Conservation (phyloP, 2,888 invertebrate species). For the Scaptomyza reducta region DNA sequence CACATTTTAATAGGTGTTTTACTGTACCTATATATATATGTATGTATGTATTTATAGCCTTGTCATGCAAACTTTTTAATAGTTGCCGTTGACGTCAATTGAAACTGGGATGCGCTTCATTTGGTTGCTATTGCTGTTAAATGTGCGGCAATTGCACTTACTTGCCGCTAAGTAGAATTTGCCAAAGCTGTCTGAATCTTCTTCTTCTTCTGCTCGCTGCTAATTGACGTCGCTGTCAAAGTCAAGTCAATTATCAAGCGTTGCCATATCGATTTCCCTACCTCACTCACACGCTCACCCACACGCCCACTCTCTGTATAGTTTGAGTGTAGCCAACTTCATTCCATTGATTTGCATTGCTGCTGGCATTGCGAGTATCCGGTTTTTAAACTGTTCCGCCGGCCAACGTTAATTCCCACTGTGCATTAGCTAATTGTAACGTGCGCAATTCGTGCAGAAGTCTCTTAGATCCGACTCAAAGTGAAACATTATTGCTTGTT, state of each 20-base stretch:
- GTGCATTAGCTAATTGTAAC: conserved; percentile 65
- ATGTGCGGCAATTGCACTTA: conserved; percentile 12
- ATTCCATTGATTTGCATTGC: conserved; percentile 40
- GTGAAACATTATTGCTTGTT: conserved; percentile 64
- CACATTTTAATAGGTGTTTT: conserved; percentile 67
- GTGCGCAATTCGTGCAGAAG: conserved; percentile 54
- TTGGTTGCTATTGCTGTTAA: conserved; percentile 8
- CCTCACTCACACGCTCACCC: not conserved
- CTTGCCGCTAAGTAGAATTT: not conserved
- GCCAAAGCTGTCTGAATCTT: not conserved
- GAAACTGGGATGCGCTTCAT: conserved; percentile 39
- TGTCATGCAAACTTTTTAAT: not conserved
- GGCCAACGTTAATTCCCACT: conserved; percentile 38
- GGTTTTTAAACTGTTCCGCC: conserved; percentile 32
- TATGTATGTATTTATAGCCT: not conserved
- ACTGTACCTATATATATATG: conserved; percentile 26
- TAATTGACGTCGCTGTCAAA: conserved; percentile 27
- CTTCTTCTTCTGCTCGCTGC: not conserved
- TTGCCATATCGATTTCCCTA: conserved; percentile 10
- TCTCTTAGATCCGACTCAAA: conserved; percentile 44
- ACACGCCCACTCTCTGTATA: not conserved
- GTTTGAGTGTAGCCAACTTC: conserved; percentile 17
- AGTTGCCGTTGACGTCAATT: not conserved
- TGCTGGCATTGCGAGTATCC: conserved; percentile 28
- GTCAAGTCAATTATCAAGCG: conserved; percentile 26